Conservation (phyloP, 2,888 invertebrate genomes). For the Rhynchonema sp. region DNA sequence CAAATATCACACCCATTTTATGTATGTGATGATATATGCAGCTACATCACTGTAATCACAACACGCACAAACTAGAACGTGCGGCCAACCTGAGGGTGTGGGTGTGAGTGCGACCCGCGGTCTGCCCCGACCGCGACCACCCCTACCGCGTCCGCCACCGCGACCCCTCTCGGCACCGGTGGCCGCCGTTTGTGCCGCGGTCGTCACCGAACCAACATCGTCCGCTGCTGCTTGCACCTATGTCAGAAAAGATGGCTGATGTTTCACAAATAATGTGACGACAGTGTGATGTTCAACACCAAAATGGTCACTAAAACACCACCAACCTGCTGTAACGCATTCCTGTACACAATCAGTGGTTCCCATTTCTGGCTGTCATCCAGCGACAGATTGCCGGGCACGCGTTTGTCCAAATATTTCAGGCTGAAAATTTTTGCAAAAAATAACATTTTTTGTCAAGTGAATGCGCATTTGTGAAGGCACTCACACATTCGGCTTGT, state of each 20-base stretch:
- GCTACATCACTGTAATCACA: no score
- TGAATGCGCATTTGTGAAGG: not conserved
- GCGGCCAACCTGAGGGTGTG: not conserved
- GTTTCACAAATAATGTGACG: no score
- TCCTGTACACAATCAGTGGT: slow-evolving; percentile 65
- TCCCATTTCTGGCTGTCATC: slow-evolving; percentile 82
- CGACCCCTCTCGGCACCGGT: not conserved
- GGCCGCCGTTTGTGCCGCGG: not conserved
- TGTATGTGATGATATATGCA: no score
- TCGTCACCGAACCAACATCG: not conserved
- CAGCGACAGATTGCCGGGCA: slow-evolving; percentile 51
- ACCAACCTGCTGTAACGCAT: slow-evolving; percentile 69
- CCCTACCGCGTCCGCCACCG: not conserved
- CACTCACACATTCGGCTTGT: slow-evolving; percentile 65
- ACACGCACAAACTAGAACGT: no score
- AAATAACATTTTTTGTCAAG: no score
- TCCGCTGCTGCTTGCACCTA: not conserved
- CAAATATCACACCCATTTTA: no score
- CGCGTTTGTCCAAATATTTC: slow-evolving; percentile 65
- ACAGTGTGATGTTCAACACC: not conserved
- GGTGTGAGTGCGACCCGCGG: not conserved
- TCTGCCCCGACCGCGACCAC: not conserved
- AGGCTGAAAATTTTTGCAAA: no score
- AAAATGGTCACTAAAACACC: slow-evolving; percentile 36
- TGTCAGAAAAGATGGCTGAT: no score